phyloP scores from a whole-genome alignment of 2,888 invertebrate genomes.

The Euspilapteryx auroguttella region DNA sequence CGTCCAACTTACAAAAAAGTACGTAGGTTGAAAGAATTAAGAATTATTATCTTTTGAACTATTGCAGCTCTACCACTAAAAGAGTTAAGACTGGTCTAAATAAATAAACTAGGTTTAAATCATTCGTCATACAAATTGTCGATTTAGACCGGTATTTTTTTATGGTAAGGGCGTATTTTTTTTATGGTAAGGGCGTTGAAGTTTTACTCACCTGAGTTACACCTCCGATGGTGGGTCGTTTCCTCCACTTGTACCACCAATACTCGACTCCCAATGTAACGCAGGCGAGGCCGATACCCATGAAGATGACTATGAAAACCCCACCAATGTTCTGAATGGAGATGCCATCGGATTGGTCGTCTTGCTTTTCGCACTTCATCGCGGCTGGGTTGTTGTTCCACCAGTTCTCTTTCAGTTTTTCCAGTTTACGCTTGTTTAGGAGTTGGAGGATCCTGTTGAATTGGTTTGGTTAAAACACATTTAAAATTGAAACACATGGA shows the following conservation, averaged over 20 bases:
- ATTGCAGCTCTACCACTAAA: too few species aligned
- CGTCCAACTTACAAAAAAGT: too few species aligned
- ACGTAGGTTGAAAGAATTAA: too few species aligned
- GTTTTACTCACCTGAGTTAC: constrained; percentile 56
- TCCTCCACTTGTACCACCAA: constrained; percentile 87
- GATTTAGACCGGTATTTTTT: too few species aligned
- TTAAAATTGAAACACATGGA: too few species aligned
- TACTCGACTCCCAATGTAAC: constrained; percentile 91
- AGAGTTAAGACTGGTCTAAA: too few species aligned
- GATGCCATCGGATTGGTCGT: constrained; percentile 95
- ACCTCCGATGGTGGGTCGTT: constrained; percentile 62
- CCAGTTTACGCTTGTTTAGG: constrained; percentile 89
- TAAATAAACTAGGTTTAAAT: too few species aligned
- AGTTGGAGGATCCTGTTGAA: constrained; percentile 88
- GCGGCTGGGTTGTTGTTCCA: constrained; percentile 87
- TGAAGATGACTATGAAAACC: constrained; percentile 96
- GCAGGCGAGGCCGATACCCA: constrained; percentile 90
- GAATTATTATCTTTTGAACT: too few species aligned
- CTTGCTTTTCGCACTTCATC: constrained; percentile 80
- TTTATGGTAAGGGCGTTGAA: too few species aligned
- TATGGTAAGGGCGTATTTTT: too few species aligned
- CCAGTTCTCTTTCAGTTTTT: constrained; percentile 94
- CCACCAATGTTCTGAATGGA: constrained; percentile 98
- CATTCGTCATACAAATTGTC: too few species aligned
- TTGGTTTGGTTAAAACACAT: too few species aligned